Evolutionary conservation across 2,888 invertebrate genomes (phyloP).

Genomic region (Diarsia dahlii): DNA sequence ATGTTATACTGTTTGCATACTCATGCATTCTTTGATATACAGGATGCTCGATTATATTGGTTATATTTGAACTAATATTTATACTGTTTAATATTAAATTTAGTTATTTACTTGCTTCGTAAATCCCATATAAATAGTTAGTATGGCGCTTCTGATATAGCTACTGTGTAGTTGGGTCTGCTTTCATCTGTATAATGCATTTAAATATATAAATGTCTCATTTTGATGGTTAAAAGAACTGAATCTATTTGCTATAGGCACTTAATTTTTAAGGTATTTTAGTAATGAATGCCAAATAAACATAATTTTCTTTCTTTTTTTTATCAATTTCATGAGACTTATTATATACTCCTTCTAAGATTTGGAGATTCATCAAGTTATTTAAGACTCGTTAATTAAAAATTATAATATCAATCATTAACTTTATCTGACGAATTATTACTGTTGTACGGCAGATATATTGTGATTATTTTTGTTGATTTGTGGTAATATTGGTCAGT

Average conservation of each 20-base stretch:
- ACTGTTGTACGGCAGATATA: not conserved
- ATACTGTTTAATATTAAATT: slow-evolving; percentile 16
- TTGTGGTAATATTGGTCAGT: not conserved
- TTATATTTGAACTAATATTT: slow-evolving; percentile 20
- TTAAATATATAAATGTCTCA: not conserved
- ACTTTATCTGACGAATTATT: not conserved
- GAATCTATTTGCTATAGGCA: too few species aligned
- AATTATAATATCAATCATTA: too few species aligned
- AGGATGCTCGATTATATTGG: slow-evolving; percentile 18
- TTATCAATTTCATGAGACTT: not conserved
- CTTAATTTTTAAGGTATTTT: not conserved
- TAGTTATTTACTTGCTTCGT: slow-evolving; percentile 38
- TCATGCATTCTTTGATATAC: slow-evolving; percentile 26
- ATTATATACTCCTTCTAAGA: not conserved
- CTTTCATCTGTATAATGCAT: slow-evolving; percentile 38
- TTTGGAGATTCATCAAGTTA: not conserved
- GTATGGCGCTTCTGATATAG: slow-evolving; percentile 24
- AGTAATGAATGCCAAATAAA: too few species aligned
- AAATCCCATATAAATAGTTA: slow-evolving; percentile 20
- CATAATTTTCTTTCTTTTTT: too few species aligned
- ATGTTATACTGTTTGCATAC: slow-evolving; percentile 28
- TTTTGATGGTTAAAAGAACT: not conserved
- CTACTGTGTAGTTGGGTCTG: slow-evolving; percentile 13
- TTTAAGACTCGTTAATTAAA: not conserved
- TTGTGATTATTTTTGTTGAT: not conserved